Evolutionary conservation across 2,113 vertebrate genomes (phyloP), one percentile per base, ranked within the genome.

Genomic region (Alethe diademata): DNA sequence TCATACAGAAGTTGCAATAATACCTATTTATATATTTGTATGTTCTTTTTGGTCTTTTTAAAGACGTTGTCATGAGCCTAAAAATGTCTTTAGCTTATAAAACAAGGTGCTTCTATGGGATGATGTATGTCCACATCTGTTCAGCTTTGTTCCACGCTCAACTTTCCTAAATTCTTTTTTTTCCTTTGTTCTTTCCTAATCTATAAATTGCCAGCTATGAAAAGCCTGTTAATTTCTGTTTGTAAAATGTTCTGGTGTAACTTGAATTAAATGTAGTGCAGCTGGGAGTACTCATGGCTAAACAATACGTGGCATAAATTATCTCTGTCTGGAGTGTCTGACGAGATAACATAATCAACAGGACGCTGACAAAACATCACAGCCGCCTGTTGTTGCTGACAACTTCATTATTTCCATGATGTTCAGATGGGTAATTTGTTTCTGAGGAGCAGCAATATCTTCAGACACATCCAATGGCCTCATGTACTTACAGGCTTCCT

Each of bases 181-280:
- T 62, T 82, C 14, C 40, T 72, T 82, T 82, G 47, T 86, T 91
- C 78, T 83, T 75, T 83, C 61, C 88, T 97, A 96, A 96, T 96
- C 88, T 90, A 92, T 90, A 97, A 96, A 97, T 96, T 94, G 86
- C 72, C 43, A 33, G 72, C 91, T 95, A 74, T 93, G 86, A 95
- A 94, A 94, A 93, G 88, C 65, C n/a, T 78, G 64, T 64, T 95
- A 95, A 94, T 92, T 96, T 80, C 90, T 95, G 90, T 96, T 94
- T 92, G 75, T 93, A 78, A 92, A 84, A 54, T 88, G 86, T 71
- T 90, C 85, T 96, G 64, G 64, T 80, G 43, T 67, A 90, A n/a
- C 90, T 95, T 86, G 96, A 88, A 94, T 92, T 86, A 92, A 90
- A 78, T 74, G 92, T 64, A 74, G 86, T 86, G 86, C 95, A 95